Percentiles rank a stretch among this genome's conserved stretches.
phyloP scores from a whole-genome alignment of 2,113 vertebrate species.

The Bos indicus region DNA sequence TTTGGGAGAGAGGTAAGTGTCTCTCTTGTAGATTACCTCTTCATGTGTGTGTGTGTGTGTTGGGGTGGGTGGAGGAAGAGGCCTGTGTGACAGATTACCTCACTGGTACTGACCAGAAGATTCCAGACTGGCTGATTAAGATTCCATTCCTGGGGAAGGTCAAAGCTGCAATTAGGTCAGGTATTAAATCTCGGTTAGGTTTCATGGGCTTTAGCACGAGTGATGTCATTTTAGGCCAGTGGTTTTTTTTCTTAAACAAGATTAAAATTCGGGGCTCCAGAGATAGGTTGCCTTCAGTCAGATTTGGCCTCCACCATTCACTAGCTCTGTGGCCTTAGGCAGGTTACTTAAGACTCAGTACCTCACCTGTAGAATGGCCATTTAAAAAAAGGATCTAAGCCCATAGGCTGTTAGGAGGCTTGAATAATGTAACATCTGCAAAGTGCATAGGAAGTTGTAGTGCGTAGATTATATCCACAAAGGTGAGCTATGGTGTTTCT shows the following conservation, averaged over 20 bases:
- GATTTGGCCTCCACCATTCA: neutral
- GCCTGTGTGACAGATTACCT: neutral
- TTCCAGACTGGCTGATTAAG: neutral
- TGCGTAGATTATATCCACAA: neutral
- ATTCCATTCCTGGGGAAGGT: neutral
- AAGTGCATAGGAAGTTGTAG: neutral
- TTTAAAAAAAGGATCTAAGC: neutral
- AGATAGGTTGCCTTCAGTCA: neutral
- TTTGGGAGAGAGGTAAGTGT: neutral
- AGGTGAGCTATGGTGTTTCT: neutral
- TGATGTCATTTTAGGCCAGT: neutral
- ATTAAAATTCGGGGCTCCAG: neutral
- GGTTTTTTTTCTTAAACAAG: neutral
- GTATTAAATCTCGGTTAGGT: neutral
- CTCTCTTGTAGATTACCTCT: neutral
- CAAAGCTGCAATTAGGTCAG: neutral
- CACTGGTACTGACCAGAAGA: neutral
- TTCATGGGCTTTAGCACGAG: neutral
- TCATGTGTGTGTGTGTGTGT: neutral
- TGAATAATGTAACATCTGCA: neutral
- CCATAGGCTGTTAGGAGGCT: neutral
- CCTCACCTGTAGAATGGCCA: neutral
- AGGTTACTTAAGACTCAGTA: neutral
- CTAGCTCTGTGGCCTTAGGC: neutral
- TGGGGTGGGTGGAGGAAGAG: neutral